Percentiles rank a stretch among this genome's conserved stretches.
Evolutionary conservation across 2,888 invertebrate species (phyloP).

Genomic region (Iphiclides podalirius): DNA sequence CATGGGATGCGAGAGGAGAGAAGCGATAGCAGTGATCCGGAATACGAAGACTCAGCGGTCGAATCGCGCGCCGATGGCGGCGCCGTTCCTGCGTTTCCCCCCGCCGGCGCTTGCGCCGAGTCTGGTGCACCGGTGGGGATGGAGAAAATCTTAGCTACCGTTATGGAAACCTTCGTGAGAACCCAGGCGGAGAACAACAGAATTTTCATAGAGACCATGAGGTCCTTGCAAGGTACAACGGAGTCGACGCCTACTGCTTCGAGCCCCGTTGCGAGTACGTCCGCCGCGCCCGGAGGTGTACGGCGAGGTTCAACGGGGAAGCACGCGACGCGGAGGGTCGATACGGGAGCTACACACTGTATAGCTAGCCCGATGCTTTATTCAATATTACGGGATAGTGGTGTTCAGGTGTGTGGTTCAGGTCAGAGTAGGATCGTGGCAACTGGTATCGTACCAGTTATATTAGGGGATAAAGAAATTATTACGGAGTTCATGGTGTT

Average conservation of each 20-base stretch:
- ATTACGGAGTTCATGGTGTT: constrained; percentile 11
- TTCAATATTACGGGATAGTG: too few relatives aligned
- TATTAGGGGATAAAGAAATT: background rate
- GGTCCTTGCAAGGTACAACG: too few relatives aligned
- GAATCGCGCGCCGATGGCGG: too few relatives aligned
- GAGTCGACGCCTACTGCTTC: too few relatives aligned
- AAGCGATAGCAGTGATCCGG: too few relatives aligned
- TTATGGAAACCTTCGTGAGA: constrained; percentile 10
- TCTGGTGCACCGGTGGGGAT: too few relatives aligned
- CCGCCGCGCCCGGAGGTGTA: constrained; percentile 3
- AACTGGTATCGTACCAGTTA: constrained; percentile 1
- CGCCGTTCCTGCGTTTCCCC: too few relatives aligned
- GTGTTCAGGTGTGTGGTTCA: too few relatives aligned
- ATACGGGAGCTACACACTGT: constrained; percentile 21
- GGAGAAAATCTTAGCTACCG: background rate
- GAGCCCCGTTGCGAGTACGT: background rate
- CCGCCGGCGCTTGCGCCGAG: too few relatives aligned
- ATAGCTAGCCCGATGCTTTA: constrained; percentile 18
- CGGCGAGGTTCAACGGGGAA: constrained; percentile 19
- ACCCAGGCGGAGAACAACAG: constrained; percentile 1
- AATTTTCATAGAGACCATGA: background rate
- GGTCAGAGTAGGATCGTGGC: background rate
- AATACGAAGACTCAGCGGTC: too few relatives aligned
- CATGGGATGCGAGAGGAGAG: too few relatives aligned
- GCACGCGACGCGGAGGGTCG: constrained; percentile 13